Percentiles rank a stretch among this genome's conserved stretches.
Conservation (phyloP, 1,140 invertebrate genomes). For the Vollenhovia emeryi region DNA sequence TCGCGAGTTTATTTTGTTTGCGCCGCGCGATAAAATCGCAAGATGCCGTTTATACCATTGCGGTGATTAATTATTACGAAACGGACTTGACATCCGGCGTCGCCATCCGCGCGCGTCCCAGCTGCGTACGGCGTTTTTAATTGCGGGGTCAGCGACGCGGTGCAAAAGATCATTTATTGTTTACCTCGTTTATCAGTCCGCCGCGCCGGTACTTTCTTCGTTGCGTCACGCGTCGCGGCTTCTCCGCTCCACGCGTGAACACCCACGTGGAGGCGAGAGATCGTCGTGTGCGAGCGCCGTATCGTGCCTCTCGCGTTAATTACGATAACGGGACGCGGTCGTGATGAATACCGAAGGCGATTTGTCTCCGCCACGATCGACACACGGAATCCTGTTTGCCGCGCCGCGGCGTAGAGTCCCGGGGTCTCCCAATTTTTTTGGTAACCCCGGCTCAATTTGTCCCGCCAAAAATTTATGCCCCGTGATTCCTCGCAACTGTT, state of each 20-base stretch:
- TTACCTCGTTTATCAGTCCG: constrained; percentile 54
- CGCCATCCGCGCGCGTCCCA: background rate
- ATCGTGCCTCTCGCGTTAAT: constrained; percentile 64
- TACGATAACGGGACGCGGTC: constrained; percentile 60
- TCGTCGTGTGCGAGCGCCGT: constrained; percentile 31
- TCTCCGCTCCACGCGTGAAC: constrained; percentile 33
- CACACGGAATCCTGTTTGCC: background rate
- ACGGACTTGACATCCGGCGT: background rate
- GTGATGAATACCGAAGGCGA: constrained; percentile 60
- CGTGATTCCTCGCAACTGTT: background rate
- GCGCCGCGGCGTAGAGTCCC: background rate
- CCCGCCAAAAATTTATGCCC: background rate
- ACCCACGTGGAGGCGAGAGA: constrained; percentile 62
- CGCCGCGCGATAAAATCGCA: constrained; percentile 48
- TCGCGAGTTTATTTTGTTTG: constrained; percentile 31
- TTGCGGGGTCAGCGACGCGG: constrained; percentile 23
- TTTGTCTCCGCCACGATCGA: constrained; percentile 25
- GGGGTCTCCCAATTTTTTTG: constrained; percentile 1
- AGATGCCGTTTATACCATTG: constrained; percentile 28
- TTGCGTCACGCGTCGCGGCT: constrained; percentile 51
- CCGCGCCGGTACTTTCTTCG: constrained; percentile 32
- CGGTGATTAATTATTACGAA: constrained; percentile 52
- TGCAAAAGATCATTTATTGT: constrained; percentile 58
- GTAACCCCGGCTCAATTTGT: background rate
- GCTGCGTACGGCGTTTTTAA: constrained; percentile 16